Evolutionary conservation across 2,113 vertebrate species (phyloP), one percentile per base, ranked within the genome.

Genomic region (Colaptes auratus): DNA sequence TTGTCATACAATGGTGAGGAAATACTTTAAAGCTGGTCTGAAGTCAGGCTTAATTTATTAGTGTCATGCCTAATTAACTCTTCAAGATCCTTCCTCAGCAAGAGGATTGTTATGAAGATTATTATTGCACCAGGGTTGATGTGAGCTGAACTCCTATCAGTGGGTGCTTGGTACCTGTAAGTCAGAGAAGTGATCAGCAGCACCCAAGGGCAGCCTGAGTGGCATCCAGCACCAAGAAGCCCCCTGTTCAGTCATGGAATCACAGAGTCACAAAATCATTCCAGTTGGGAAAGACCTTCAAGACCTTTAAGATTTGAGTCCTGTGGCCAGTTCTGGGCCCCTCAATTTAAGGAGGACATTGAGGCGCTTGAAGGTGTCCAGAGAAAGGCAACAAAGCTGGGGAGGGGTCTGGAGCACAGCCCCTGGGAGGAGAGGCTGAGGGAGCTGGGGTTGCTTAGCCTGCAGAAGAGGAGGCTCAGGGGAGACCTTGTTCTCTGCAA

Each of bases 41-140:
- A 86, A 74, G 53, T 46, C 72, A 82, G 90, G 73, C 16, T 90
- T 75, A 27, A 82, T 95, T 95, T 86, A 64, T 93, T 83, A 86
- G 35, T 35, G 75, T 86, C 94, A 78, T 3, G 58, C 88, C 83
- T 89, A 94, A 94, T 96, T 92, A 88, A 5, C 65, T 3, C 33
- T 10, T 63, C 4, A 8, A 74, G 79, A 33, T 72, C 79, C 76
- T 31, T 67, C 85, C 70, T 75, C 82, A 65, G 82, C 81, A 94
- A 91, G 85, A 55, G 88, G 76, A 81, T 93, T 91, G 77, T 92
- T 79, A 63, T 35, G 36, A 82, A 58, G 87, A 50, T 82, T 82
- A 13, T 82, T 91, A 78, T 86, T 88, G 15, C 69, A 1, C 33
- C 7, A 0, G 28, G 61, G 78, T 24, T 77, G 92, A 46, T 81